Percentiles rank a stretch among this genome's conserved stretches.
Conservation (phyloP, 2,113 vertebrate species). For the Engraulis encrasicolus region DNA sequence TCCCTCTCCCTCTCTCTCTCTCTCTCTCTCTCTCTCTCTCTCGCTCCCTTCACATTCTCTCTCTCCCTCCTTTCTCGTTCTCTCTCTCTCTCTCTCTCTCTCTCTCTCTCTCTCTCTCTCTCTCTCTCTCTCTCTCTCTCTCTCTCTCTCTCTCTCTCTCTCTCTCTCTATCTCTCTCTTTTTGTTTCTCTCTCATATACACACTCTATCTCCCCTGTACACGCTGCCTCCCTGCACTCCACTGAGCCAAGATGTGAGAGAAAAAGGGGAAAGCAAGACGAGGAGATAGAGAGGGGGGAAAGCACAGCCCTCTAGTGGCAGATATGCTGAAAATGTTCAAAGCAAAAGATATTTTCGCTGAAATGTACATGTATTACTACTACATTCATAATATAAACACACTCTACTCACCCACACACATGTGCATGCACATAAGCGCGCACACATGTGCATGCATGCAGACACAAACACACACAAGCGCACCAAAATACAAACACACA, state of each 20-base stretch:
- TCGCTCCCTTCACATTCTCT: conserved; percentile 21
- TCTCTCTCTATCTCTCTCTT: no score
- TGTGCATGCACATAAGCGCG: neutral
- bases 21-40: neutral
- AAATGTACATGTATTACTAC: neutral
- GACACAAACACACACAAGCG: neutral
- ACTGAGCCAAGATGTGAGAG: conserved; percentile 21
- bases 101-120: neutral
- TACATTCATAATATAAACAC: neutral
- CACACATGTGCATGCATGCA: neutral
- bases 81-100: conserved; percentile 11
- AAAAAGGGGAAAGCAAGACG: neutral
- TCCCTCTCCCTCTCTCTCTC: neutral
- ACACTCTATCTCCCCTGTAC: neutral
- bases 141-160: conserved; percentile 45
- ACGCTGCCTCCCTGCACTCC: conserved; percentile 19
- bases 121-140: conserved; percentile 16
- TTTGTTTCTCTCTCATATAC: neutral
- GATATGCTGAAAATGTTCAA: neutral
- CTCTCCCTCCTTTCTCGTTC: neutral
- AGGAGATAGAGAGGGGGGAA: neutral
- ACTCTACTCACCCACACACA: neutral
- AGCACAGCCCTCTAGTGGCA: conserved; percentile 41
- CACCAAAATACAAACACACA: neutral
- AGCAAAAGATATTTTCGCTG: neutral